Conservation (phyloP, 1,140 invertebrate genomes). For the Lepidotrigona ventralis region DNA sequence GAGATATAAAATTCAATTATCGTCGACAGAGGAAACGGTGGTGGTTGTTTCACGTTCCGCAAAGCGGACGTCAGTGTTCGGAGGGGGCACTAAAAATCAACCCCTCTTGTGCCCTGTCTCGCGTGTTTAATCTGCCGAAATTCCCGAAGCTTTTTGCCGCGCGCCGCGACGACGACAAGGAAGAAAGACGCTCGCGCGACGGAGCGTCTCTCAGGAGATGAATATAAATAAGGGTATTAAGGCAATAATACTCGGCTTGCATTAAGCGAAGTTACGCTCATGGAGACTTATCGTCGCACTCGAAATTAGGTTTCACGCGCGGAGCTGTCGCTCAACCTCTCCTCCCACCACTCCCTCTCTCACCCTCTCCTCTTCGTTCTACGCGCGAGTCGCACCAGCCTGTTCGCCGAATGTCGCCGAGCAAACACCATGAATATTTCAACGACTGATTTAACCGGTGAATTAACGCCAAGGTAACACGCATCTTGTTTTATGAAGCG, state of each 20-base stretch:
- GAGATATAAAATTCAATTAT: constrained; percentile 1
- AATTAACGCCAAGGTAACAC: constrained; percentile 13
- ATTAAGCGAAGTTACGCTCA: constrained; percentile 29
- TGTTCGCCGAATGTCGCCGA: constrained; percentile 16
- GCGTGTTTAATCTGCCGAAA: constrained; percentile 4
- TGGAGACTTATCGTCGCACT: constrained; percentile 7
- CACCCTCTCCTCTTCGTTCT: too few species aligned
- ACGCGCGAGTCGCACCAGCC: not conserved
- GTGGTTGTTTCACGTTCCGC: too few species aligned
- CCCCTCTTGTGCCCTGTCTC: not conserved
- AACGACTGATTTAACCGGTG: constrained; percentile 16
- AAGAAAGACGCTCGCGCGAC: constrained; percentile 35
- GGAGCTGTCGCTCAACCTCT: not conserved
- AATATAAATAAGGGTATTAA: constrained; percentile 66
- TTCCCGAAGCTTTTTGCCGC: constrained; percentile 45
- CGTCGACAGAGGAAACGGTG: not conserved
- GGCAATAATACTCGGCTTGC: constrained; percentile 47
- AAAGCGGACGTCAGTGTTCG: too few species aligned
- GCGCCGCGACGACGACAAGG: not conserved
- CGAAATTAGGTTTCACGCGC: constrained; percentile 26
- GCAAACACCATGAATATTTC: constrained; percentile 35
- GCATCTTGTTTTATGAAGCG: constrained; percentile 45
- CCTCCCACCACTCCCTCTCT: too few species aligned
- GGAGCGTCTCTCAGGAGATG: constrained; percentile 45
- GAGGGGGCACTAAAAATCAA: too few species aligned